These are phyloP conservation scores for Cyaniris semiargus DNA, from an alignment of 2,888 invertebrate genomes.

Conservation along the genomic window DNA sequence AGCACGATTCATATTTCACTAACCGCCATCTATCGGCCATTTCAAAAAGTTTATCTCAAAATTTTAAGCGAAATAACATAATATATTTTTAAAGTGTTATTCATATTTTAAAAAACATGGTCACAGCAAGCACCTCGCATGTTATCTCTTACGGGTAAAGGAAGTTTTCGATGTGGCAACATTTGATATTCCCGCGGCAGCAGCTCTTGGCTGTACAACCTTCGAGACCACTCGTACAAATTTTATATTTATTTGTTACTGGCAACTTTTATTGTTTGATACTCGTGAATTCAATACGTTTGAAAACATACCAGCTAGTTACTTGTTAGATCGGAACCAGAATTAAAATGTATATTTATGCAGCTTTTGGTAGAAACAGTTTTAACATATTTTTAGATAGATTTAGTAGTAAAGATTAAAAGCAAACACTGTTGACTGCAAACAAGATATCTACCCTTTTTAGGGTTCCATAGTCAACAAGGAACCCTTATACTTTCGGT, in stretches of 20 bases:
- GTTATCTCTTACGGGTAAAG: constrained; percentile 32
- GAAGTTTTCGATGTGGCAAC: constrained; percentile 37
- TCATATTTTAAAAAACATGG: background rate
- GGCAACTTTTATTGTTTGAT: constrained; percentile 12
- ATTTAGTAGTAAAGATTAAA: too few relatives aligned
- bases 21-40: background rate
- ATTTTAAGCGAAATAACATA: too few relatives aligned
- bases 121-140: constrained; percentile 17
- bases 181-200: constrained; percentile 37
- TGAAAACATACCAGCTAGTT: background rate
- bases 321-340: background rate
- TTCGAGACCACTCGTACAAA: constrained; percentile 31
- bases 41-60: background rate
- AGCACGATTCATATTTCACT: background rate
- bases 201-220: constrained; percentile 30
- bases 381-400: too few relatives aligned
- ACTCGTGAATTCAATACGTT: constrained; percentile 8
- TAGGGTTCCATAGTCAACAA: too few relatives aligned
- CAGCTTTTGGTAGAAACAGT: background rate
- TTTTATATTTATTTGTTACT: constrained; percentile 11
- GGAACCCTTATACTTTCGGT: too few relatives aligned
- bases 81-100: too few relatives aligned
- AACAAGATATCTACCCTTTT: too few relatives aligned
- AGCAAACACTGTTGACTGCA: too few relatives aligned
- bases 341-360: background rate